These are phyloP conservation scores for Typhlichthys eigenmanni DNA, from an alignment of 2,797 vertebrate species.

Conservation along the genomic window DNA sequence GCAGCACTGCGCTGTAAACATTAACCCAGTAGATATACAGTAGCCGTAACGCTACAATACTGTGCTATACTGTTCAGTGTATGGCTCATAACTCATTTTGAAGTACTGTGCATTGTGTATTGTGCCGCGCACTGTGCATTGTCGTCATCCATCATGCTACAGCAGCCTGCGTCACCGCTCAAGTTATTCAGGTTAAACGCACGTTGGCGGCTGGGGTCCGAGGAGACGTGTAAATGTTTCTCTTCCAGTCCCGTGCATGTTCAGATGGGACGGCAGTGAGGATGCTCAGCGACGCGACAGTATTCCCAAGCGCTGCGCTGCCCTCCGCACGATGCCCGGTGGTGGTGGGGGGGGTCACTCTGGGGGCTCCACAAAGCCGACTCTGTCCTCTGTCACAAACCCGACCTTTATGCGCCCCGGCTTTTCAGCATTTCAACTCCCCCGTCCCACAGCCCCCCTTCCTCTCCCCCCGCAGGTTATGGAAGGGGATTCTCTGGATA, in stretches of 20 bases:
- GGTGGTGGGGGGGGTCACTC: slow-evolving; percentile 16
- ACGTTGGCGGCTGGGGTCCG: slow-evolving; percentile 21
- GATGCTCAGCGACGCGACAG: slow-evolving; percentile 25
- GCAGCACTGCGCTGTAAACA: too few species aligned
- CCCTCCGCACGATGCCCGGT: slow-evolving; percentile 63
- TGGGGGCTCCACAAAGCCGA: slow-evolving; percentile 61
- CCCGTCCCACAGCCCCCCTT: neutral
- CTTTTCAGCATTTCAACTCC: slow-evolving; percentile 70
- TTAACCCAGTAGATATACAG: too few species aligned
- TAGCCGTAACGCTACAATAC: too few species aligned
- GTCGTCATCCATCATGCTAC: too few species aligned
- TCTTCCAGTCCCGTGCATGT: slow-evolving; percentile 5
- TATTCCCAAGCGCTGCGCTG: slow-evolving; percentile 54
- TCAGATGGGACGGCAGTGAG: slow-evolving; percentile 18
- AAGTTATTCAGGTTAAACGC: slow-evolving; percentile 28
- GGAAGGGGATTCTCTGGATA: slow-evolving; percentile 69
- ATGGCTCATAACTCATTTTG: too few species aligned
- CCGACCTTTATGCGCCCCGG: slow-evolving; percentile 65
- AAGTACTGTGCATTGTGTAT: too few species aligned
- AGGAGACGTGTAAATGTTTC: slow-evolving; percentile 63
- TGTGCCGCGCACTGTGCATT: too few species aligned
- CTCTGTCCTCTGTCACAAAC: slow-evolving; percentile 70
- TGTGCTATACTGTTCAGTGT: too few species aligned
- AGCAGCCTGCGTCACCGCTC: slow-evolving; percentile 14
- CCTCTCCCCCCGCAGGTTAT: slow-evolving; percentile 53